phyloP scores from a whole-genome alignment of 2,888 invertebrate species.

The Helicoverpa assulta region DNA sequence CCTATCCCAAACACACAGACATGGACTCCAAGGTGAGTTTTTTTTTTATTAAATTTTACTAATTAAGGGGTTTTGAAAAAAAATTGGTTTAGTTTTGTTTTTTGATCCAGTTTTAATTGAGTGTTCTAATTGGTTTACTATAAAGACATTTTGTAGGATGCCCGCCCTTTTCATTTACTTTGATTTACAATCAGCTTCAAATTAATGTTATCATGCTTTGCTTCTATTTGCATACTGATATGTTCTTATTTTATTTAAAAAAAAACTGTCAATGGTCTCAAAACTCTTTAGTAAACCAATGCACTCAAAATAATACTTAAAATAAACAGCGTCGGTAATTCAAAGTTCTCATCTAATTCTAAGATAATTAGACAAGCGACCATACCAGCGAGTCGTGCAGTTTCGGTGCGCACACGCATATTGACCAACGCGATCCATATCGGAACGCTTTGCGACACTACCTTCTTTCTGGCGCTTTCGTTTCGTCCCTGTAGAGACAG shows the following conservation, averaged over 20 bases:
- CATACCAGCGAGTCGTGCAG: constrained; percentile 5
- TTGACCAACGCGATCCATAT: constrained; percentile 80
- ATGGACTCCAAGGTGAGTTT: constrained; percentile 87
- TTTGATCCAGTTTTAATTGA: background rate
- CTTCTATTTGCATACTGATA: too few relatives aligned
- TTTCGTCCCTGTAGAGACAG: constrained; percentile 59
- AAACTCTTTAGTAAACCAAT: background rate
- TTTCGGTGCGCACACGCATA: constrained; percentile 61
- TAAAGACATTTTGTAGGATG: background rate
- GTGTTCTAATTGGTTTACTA: background rate
- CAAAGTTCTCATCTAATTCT: constrained; percentile 18
- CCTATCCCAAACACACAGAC: constrained; percentile 81
- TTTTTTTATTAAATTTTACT: background rate
- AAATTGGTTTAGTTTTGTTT: background rate
- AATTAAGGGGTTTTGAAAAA: background rate
- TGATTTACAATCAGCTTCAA: too few relatives aligned
- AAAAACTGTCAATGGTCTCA: background rate
- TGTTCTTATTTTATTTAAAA: background rate
- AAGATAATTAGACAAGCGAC: background rate
- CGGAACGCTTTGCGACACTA: constrained; percentile 76
- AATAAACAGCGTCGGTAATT: background rate
- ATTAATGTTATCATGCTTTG: too few relatives aligned
- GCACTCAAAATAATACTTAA: constrained; percentile 5
- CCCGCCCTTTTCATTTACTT: background rate
- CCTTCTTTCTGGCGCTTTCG: constrained; percentile 68